Percentiles rank a stretch among this genome's conserved stretches.
Evolutionary conservation across 2,888 invertebrate genomes (phyloP).

Genomic region (Pristionchus arcanus): DNA sequence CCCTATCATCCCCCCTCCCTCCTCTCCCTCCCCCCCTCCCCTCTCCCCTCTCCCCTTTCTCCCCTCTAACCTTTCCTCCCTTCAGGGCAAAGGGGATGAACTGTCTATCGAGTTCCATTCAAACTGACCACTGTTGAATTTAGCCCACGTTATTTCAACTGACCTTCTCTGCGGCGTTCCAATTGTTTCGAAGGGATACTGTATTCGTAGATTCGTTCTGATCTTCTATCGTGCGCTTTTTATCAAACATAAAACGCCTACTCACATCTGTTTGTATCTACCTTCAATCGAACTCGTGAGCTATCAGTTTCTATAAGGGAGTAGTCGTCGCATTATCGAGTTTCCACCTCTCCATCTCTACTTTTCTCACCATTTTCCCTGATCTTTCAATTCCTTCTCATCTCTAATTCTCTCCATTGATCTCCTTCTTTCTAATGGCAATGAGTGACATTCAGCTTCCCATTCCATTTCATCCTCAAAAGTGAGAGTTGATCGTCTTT

Average conservation of each 20-base stretch:
- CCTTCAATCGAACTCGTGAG: not conserved
- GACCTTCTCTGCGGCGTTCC: not conserved
- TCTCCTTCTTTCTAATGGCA: not conserved
- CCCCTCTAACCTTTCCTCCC: constrained; percentile 34
- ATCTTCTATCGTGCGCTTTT: not conserved
- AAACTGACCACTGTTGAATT: constrained; percentile 42
- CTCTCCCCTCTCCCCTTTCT: too few species aligned
- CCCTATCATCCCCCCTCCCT: constrained; percentile 30
- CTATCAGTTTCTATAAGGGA: constrained; percentile 38
- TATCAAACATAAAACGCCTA: not conserved
- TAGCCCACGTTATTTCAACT: not conserved
- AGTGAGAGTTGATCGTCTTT: constrained; percentile 13
- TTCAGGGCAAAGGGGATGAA: constrained; percentile 13
- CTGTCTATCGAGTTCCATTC: not conserved
- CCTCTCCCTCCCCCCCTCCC: constrained; percentile 10
- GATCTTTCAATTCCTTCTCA: not conserved
- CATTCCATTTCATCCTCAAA: constrained; percentile 37
- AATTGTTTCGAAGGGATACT: not conserved
- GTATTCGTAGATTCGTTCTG: not conserved
- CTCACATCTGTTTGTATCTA: not conserved
- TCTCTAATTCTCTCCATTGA: constrained; percentile 41
- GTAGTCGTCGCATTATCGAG: constrained; percentile 43
- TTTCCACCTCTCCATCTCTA: constrained; percentile 13
- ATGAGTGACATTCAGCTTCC: constrained; percentile 27
- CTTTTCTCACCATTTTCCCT: not conserved